Evolutionary conservation across 2,888 invertebrate genomes (phyloP).

Genomic region (Teleiodes luculella): DNA sequence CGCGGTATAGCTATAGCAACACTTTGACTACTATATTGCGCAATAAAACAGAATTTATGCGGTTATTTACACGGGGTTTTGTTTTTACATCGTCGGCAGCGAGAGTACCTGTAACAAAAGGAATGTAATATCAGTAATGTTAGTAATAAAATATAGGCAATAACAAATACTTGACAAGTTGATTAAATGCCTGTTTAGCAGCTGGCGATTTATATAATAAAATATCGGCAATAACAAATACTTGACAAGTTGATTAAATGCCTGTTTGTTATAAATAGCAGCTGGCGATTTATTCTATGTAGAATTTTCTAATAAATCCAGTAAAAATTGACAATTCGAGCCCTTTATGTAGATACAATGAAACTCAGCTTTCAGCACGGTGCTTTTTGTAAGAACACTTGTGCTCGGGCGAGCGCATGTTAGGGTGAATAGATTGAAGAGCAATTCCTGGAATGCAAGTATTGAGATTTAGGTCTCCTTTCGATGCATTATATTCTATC

Average conservation of each 20-base stretch:
- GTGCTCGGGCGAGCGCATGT: background rate
- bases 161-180: background rate
- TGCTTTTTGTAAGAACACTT: background rate
- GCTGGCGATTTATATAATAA: no score
- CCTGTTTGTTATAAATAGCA: no score
- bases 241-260: no score
- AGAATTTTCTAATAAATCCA: no score
- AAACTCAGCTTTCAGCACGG: background rate
- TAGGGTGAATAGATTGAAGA: background rate
- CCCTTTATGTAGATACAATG: background rate
- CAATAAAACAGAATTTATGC: constrained; percentile 28
- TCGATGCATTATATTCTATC: no score
- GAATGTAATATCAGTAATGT: background rate
- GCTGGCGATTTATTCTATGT: no score
- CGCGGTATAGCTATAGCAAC: constrained; percentile 10
- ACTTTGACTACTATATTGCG: constrained; percentile 37
- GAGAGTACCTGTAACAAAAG: constrained; percentile 27
- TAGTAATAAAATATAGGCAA: no score
- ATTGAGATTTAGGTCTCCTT: background rate
- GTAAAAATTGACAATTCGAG: no score
- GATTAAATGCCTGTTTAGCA: no score
- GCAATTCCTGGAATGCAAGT: background rate
- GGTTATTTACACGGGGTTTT: constrained; percentile 10
- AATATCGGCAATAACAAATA: no score
- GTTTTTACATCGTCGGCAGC: constrained; percentile 5